Percentiles rank a stretch among this genome's conserved stretches.
These are phyloP conservation scores for Drosophila suboccidentalis DNA, from an alignment of 2,888 invertebrate species.

Conservation along the genomic window DNA sequence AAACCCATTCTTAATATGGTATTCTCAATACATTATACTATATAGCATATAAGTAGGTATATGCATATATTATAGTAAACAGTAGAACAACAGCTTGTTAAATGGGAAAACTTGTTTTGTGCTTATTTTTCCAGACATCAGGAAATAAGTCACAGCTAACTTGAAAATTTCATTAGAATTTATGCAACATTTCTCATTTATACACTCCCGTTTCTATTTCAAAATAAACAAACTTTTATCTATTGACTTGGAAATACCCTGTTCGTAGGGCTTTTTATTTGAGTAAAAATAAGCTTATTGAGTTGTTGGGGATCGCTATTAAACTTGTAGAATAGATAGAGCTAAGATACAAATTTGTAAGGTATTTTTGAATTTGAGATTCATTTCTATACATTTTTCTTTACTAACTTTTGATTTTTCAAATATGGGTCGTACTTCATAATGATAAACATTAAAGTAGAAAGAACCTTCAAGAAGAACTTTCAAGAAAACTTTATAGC, in stretches of 20 bases:
- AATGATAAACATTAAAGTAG: neutral
- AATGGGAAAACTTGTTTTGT: conserved; percentile 54
- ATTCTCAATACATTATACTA: neutral
- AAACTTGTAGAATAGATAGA: too few species aligned
- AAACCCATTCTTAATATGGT: conserved; percentile 10
- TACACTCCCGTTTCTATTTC: conserved; percentile 31
- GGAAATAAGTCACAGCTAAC: conserved; percentile 31
- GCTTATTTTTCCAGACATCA: conserved; percentile 40
- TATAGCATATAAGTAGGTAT: conserved; percentile 4
- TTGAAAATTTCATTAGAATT: conserved; percentile 46
- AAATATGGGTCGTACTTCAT: neutral
- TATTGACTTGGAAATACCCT: conserved; percentile 3
- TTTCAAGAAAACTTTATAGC: neutral
- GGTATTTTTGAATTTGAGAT: too few species aligned
- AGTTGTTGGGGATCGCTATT: too few species aligned
- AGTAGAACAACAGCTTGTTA: conserved; percentile 26
- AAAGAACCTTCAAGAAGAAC: neutral
- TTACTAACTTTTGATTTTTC: too few species aligned
- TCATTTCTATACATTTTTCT: too few species aligned
- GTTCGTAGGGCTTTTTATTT: neutral
- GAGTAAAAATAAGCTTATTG: neutral
- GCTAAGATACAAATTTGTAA: too few species aligned
- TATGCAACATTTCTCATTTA: conserved; percentile 41
- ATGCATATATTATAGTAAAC: conserved; percentile 6
- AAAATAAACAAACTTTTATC: conserved; percentile 6